phyloP scores from a whole-genome alignment of 92 coral and sea anemone species.

The Heteractis magnifica region DNA sequence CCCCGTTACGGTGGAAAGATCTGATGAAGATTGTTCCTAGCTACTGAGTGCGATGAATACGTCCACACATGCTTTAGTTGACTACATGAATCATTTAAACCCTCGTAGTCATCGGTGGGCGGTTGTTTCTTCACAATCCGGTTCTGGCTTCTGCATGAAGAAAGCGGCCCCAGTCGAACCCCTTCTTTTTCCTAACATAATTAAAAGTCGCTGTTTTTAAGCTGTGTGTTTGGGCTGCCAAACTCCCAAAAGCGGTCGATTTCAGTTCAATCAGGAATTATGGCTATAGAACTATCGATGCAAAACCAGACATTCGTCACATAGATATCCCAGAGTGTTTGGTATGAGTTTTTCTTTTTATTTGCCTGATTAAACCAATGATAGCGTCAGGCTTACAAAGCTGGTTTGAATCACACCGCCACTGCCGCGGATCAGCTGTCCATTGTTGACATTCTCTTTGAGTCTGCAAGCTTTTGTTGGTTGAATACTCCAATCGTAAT shows the following conservation, averaged over 20 bases:
- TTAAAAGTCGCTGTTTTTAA: not conserved
- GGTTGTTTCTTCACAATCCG: not conserved
- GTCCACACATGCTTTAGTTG: constrained; percentile 3
- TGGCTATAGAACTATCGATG: constrained; percentile 9
- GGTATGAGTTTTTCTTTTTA: constrained; percentile 21
- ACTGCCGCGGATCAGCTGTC: constrained; percentile 15
- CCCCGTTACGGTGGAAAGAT: too few relatives aligned
- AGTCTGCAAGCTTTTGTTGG: constrained; percentile 6
- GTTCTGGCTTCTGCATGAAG: not conserved
- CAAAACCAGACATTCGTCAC: constrained; percentile 21
- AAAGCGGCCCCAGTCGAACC: not conserved
- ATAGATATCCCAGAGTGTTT: constrained; percentile 17
- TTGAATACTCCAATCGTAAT: not conserved
- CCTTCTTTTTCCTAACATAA: not conserved
- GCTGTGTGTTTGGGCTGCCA: not conserved
- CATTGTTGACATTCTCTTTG: constrained; percentile 28
- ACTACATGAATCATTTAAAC: not conserved
- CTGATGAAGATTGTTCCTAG: too few relatives aligned
- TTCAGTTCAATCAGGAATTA: not conserved
- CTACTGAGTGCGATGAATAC: not conserved
- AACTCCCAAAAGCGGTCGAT: not conserved
- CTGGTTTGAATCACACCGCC: not conserved
- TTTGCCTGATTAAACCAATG: constrained; percentile 18
- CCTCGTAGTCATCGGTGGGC: not conserved
- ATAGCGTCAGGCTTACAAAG: constrained; percentile 6